Evolutionary conservation across 2,888 invertebrate genomes (phyloP).

Genomic region (Aporophyla nigra): DNA sequence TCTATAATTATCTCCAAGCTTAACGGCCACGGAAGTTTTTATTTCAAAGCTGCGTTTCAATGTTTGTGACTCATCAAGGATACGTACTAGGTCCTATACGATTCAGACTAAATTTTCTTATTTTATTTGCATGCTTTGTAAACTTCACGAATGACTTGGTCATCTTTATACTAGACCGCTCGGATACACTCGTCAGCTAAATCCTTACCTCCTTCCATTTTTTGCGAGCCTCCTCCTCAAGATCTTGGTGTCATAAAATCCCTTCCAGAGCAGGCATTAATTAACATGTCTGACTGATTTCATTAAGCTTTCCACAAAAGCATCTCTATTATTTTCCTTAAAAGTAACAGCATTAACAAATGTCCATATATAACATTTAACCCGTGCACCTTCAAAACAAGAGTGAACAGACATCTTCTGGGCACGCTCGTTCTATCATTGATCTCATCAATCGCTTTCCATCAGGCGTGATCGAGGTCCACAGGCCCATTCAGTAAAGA

Average conservation of each 20-base stretch:
- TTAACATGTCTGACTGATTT: not conserved
- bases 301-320: too few species aligned
- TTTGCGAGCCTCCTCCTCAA: too few species aligned
- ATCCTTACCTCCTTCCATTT: not conserved
- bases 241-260: not conserved
- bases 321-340: accelerated
- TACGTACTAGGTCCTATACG: not conserved
- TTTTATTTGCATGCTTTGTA: not conserved
- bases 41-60: not conserved
- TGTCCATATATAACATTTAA: too few species aligned
- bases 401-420: too few species aligned
- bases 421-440: too few species aligned
- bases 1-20: conserved; percentile 14
- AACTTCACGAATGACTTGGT: not conserved
- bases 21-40: conserved; percentile 32
- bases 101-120: not conserved
- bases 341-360: not conserved
- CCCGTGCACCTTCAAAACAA: too few species aligned
- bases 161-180: not conserved
- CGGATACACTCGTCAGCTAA: not conserved
- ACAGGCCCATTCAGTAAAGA: too few species aligned
- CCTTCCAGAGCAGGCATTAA: not conserved
- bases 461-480: too few species aligned
- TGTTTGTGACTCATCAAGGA: conserved; percentile 33
- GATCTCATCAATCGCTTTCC: too few species aligned